Base-by-base conservation (phyloP, 2,888 invertebrate species). In the Mimas tiliae region DNA sequence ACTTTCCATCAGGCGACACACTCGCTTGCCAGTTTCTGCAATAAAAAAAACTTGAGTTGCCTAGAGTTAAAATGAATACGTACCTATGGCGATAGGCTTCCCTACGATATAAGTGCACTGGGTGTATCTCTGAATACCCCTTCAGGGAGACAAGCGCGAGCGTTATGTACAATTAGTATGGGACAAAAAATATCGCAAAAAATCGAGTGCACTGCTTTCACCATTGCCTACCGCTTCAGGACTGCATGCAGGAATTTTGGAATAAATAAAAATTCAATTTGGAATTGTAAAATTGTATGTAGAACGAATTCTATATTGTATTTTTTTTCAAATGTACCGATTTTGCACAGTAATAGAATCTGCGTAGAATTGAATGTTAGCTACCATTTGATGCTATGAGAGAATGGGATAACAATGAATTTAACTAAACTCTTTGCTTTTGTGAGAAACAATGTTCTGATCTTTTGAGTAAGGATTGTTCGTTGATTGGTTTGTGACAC, bases 241-340 rank as follows among this genome's bases (percentile, higher is more conserved):
- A 1, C 8, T 42, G 42, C 42, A 42, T 45, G 14, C 0, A 11
- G 45, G 11, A 9, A 45, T 45, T 45, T 42, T 7, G n/a, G 11
- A 45, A n/a, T 53, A 33, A 53, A 34, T 53, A n/a, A 53, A 52
- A 53, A 33, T 53, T n/a, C n/a, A 53, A 53, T 33, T 33, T 33
- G 33, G 21, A n/a, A 14, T 11, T n/a, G n/a, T 27, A 52, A 27
- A 52, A 52, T 33, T 34, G 14, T 53, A 53, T 34, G 34, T 53
- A 53, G 34, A 53, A 8, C 34, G 53, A 7, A n/a, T 2, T 4
- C 14, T 14, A 34, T 50, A 50, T n/a, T 8, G 14, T n/a, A 34
- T 53, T 34, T 34, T 50, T 19, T 50, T 50, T 8, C 50, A 9
- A 19, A 19, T 19, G 48, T 48, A 48, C 48, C 16, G 11, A 50